A percentile compares a stretch with the other conserved stretches of the same genome.
Evolutionary conservation across 92 coral and sea anemone species (phyloP).

Genomic region (Hydrozoanthus gracilis): DNA sequence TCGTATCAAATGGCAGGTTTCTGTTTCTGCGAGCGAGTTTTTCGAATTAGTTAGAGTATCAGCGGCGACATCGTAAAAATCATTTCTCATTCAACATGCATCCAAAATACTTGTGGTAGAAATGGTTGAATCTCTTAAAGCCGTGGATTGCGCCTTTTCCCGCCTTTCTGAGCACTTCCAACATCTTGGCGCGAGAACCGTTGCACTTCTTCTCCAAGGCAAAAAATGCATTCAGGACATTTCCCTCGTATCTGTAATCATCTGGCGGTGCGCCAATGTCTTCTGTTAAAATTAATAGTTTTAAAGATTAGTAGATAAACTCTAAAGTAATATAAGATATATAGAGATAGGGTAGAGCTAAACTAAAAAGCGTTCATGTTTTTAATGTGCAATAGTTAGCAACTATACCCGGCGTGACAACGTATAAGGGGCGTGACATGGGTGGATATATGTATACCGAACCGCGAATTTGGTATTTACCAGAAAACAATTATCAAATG

Average conservation of each 20-base stretch:
- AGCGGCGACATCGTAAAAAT: too few species aligned
- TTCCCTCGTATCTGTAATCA: slow-evolving; percentile 40
- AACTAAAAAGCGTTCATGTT: too few species aligned
- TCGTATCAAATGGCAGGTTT: too few species aligned
- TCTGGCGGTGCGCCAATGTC: neutral
- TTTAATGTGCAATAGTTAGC: too few species aligned
- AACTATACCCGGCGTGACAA: too few species aligned
- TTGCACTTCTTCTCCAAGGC: slow-evolving; percentile 33
- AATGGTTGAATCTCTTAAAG: slow-evolving; percentile 35
- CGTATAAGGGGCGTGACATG: too few species aligned
- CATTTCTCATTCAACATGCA: neutral
- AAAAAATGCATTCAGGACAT: slow-evolving; percentile 21
- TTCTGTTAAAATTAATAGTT: neutral
- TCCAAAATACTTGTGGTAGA: neutral
- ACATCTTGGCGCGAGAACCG: slow-evolving; percentile 5
- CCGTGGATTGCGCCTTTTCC: slow-evolving; percentile 20
- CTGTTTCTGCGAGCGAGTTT: too few species aligned
- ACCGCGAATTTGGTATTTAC: too few species aligned
- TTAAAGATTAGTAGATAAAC: neutral
- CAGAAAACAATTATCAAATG: too few species aligned
- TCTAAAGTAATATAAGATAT: neutral
- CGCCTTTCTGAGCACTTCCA: slow-evolving; percentile 23
- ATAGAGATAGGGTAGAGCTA: too few species aligned
- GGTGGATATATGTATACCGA: too few species aligned
- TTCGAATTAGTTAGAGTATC: too few species aligned